Conservation (phyloP, 2,888 invertebrate genomes). For the Rhagium mordax region DNA sequence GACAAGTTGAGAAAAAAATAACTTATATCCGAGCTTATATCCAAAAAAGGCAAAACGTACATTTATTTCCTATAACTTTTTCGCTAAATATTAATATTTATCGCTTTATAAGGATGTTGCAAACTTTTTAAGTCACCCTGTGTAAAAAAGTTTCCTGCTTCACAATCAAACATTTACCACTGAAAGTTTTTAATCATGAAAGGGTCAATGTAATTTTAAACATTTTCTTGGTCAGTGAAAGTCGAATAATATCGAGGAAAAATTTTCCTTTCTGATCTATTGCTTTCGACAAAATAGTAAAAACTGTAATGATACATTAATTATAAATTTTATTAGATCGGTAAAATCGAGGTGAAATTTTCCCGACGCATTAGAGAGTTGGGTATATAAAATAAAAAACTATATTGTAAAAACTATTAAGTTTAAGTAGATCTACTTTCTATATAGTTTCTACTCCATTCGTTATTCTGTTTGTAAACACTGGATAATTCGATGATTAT, state of each 20-base stretch:
- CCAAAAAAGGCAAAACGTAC: too few relatives aligned
- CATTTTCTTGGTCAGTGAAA: background rate
- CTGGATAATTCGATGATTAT: background rate
- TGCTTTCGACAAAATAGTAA: background rate
- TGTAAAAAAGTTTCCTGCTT: too few relatives aligned
- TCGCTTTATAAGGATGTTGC: too few relatives aligned
- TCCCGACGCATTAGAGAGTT: constrained; percentile 21
- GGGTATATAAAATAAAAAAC: constrained; percentile 7
- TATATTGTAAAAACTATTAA: constrained; percentile 19
- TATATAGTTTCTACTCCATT: constrained; percentile 9
- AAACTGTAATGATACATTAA: constrained; percentile 15
- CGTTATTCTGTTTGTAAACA: background rate
- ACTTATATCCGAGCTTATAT: too few relatives aligned
- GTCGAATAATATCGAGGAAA: background rate
- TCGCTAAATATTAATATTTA: too few relatives aligned
- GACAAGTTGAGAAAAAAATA: too few relatives aligned
- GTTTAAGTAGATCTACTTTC: constrained; percentile 25
- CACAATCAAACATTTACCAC: too few relatives aligned
- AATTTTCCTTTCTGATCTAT: constrained; percentile 7
- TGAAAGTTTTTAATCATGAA: too few relatives aligned
- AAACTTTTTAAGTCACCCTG: too few relatives aligned
- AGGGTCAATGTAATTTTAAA: too few relatives aligned
- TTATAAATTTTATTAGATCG: constrained; percentile 17
- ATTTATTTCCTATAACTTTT: too few relatives aligned
- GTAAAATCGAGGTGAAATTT: constrained; percentile 22